A percentile compares a stretch with the other conserved stretches of the same genome.
Conservation (phyloP, 2,888 invertebrate species). For the Drosophila hawaiiensis region DNA sequence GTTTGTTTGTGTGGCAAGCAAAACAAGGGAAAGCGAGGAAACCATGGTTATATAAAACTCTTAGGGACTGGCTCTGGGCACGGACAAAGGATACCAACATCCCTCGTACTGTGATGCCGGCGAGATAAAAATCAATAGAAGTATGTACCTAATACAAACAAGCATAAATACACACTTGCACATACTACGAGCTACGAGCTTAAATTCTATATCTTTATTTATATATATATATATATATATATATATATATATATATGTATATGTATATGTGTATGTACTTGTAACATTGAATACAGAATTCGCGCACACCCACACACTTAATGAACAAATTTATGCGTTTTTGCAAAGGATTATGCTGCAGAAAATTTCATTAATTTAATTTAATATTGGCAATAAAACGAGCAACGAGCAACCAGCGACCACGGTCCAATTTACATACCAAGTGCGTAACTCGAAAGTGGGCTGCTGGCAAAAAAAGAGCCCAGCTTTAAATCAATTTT, state of each 20-base stretch:
- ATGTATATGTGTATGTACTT: slow-evolving; percentile 11
- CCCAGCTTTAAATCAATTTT: slow-evolving; percentile 72
- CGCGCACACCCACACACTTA: slow-evolving; percentile 55
- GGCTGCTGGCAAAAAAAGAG: slow-evolving; percentile 6
- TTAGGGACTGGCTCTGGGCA: slow-evolving; percentile 47
- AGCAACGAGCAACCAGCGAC: slow-evolving; percentile 27
- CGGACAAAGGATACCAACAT: slow-evolving; percentile 55
- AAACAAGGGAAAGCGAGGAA: slow-evolving; percentile 6
- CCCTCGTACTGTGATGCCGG: slow-evolving; percentile 62
- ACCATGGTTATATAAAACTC: slow-evolving; percentile 45
- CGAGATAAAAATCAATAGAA: slow-evolving; percentile 78
- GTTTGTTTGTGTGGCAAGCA: slow-evolving; percentile 1
- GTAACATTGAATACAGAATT: slow-evolving; percentile 57
- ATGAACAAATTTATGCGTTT: slow-evolving; percentile 80
- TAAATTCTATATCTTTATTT: slow-evolving; percentile 32
- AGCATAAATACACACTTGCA: neutral
- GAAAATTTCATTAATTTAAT: slow-evolving; percentile 82
- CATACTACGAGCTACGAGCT: slow-evolving; percentile 22
- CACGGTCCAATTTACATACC: slow-evolving; percentile 68
- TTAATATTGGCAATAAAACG: slow-evolving; percentile 80
- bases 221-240: slow-evolving; percentile 2
- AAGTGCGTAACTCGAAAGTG: slow-evolving; percentile 38
- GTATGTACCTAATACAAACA: neutral
- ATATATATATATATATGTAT: slow-evolving; percentile 4
- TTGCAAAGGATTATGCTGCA: slow-evolving; percentile 80